phyloP scores from a whole-genome alignment of 2,888 invertebrate species.

The Listrodromus nycthemerus region DNA sequence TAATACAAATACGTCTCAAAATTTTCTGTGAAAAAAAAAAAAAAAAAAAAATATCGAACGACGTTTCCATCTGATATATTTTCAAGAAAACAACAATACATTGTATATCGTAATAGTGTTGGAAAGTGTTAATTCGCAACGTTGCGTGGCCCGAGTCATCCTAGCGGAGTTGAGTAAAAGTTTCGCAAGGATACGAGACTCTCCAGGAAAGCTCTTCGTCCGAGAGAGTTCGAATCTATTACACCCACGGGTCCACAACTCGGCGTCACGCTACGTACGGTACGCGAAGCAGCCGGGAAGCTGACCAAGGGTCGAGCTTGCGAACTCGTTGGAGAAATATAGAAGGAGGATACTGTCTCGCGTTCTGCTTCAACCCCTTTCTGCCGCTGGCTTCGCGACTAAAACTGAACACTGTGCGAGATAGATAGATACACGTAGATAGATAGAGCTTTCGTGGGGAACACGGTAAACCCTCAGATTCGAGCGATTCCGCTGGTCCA shows the following conservation, averaged over 20 bases:
- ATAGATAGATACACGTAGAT: conserved; percentile 45
- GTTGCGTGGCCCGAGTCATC: neutral
- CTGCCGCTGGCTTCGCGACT: conserved; percentile 47
- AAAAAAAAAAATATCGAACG: too few species aligned
- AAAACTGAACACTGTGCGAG: conserved; percentile 40
- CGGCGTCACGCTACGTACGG: conserved; percentile 72
- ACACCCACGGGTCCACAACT: conserved; percentile 71
- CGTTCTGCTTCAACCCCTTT: conserved; percentile 58
- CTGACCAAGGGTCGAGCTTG: conserved; percentile 69
- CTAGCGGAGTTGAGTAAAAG: conserved; percentile 27
- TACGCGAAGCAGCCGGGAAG: conserved; percentile 62
- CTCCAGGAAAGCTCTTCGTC: conserved; percentile 15
- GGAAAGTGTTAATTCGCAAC: conserved; percentile 46
- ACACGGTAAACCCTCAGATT: conserved; percentile 39
- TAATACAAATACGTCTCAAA: too few species aligned
- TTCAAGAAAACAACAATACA: too few species aligned
- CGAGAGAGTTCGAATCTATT: conserved; percentile 70
- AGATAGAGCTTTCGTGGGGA: conserved; percentile 36
- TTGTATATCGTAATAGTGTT: neutral
- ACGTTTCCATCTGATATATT: too few species aligned
- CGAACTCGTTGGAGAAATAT: conserved; percentile 59
- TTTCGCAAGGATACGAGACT: conserved; percentile 35
- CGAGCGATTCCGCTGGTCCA: conserved; percentile 55
- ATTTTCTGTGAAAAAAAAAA: too few species aligned
- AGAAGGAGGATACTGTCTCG: conserved; percentile 10